Conservation (phyloP, 1,140 invertebrate genomes). For the Ceratosolen solmsi region DNA sequence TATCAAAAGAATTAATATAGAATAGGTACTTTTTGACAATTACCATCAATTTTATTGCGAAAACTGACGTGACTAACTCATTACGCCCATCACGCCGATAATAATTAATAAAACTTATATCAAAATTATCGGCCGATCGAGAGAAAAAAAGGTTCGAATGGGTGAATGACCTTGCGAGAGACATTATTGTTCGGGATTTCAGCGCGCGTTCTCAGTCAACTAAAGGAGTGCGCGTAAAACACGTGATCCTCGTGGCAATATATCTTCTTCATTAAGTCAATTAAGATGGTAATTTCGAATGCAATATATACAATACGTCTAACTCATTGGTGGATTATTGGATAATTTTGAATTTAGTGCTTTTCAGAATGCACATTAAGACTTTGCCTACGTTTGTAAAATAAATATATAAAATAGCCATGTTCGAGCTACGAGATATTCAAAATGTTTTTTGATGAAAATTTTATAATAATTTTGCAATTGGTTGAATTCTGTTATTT, state of each 20-base stretch:
- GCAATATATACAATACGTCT: background rate
- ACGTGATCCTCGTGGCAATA: background rate
- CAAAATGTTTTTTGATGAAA: background rate
- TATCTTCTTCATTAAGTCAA: conserved; percentile 18
- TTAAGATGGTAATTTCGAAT: conserved; percentile 8
- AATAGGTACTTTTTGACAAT: background rate
- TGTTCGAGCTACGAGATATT: background rate
- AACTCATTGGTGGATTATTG: background rate
- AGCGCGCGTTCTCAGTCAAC: background rate
- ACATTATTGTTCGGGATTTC: conserved; percentile 1
- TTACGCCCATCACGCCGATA: too few species aligned
- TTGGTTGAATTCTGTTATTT: background rate
- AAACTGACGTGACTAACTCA: background rate
- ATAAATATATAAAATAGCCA: background rate
- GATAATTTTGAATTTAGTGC: background rate
- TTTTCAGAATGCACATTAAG: background rate
- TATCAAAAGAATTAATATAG: too few species aligned
- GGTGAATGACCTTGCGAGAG: too few species aligned
- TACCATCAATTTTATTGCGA: background rate
- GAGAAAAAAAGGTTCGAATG: too few species aligned
- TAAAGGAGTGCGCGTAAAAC: background rate
- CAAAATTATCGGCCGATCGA: too few species aligned
- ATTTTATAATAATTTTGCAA: background rate
- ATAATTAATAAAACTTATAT: too few species aligned
- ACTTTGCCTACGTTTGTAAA: background rate